These are phyloP conservation scores for Apis mellifera DNA, from an alignment of 1,140 invertebrate genomes.

Conservation along the genomic window DNA sequence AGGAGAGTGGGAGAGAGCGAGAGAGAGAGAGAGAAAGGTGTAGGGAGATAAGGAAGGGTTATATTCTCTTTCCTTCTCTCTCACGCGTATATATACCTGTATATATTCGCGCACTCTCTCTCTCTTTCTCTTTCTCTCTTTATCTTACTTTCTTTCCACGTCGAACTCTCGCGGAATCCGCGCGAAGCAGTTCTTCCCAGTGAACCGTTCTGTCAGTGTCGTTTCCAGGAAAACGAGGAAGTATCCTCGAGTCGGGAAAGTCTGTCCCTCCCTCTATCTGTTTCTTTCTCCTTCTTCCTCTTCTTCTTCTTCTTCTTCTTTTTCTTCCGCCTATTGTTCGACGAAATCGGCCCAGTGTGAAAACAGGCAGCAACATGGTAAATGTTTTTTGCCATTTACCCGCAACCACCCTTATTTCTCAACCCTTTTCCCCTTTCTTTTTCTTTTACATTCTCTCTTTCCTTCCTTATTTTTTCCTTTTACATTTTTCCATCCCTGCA, in stretches of 20 bases:
- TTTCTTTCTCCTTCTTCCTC: conserved; percentile 13
- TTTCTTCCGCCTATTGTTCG: neutral
- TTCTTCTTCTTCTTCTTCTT: conserved; percentile 5
- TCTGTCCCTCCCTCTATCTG: conserved; percentile 23
- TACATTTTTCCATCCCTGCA: no score
- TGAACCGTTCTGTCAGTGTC: conserved; percentile 73
- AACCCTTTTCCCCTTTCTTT: neutral
- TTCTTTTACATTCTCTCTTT: neutral
- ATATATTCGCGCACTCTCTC: conserved; percentile 2
- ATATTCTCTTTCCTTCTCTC: conserved; percentile 18
- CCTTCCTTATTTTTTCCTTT: no score
- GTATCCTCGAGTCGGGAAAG: conserved; percentile 18
- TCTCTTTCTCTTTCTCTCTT: conserved; percentile 47
- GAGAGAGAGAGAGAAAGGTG: conserved; percentile 38
- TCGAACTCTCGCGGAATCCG: conserved; percentile 38
- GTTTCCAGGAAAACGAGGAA: conserved; percentile 48
- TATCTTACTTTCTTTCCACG: conserved; percentile 52
- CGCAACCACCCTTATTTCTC: neutral
- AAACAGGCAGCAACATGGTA: conserved; percentile 14
- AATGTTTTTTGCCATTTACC: neutral
- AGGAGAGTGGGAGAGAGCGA: conserved; percentile 23
- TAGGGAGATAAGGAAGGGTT: conserved; percentile 38
- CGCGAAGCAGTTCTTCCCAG: conserved; percentile 64
- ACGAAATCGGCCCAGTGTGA: neutral
- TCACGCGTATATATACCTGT: conserved; percentile 36